A percentile compares a stretch with the other conserved stretches of the same genome.
Conservation (phyloP, 37 sponge, comb jelly and placozoan genomes). For the Aplysina aerophoba region DNA sequence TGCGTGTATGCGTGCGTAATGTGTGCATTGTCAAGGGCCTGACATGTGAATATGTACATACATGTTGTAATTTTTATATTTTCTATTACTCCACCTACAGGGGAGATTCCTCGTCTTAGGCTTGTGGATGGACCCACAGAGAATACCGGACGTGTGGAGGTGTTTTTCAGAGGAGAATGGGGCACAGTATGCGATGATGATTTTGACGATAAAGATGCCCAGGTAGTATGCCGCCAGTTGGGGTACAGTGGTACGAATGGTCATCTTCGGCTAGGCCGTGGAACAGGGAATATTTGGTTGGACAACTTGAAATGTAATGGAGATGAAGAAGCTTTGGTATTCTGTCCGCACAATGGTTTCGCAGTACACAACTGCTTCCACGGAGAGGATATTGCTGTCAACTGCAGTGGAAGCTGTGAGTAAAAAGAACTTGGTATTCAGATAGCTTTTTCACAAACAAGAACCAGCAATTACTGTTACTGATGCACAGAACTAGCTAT, state of each 20-base stretch:
- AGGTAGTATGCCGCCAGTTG: constrained; percentile 37
- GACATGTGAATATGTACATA: neutral
- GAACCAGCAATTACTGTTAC: too few relatives aligned
- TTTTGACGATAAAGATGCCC: neutral
- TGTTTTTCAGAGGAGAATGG: constrained; percentile 12
- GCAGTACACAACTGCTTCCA: constrained; percentile 33
- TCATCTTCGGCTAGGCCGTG: neutral
- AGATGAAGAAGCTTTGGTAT: neutral
- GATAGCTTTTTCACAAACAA: too few relatives aligned
- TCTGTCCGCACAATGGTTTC: neutral
- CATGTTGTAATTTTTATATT: neutral
- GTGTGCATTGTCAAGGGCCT: too few relatives aligned
- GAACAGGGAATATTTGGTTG: constrained; percentile 27
- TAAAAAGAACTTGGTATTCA: too few relatives aligned
- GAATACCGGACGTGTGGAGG: neutral
- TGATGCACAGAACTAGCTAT: too few relatives aligned
- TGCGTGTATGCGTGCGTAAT: too few relatives aligned
- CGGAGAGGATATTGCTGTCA: constrained; percentile 23
- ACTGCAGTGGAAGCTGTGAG: neutral
- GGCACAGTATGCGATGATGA: constrained; percentile 45
- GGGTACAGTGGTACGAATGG: constrained; percentile 20
- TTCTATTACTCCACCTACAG: too few relatives aligned
- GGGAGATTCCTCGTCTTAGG: neutral
- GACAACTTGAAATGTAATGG: constrained; percentile 38
- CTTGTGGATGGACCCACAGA: neutral